A percentile compares a stretch with the other conserved stretches of the same genome.
phyloP scores from a whole-genome alignment of 2,888 invertebrate species.

The Ramazzottius varieornatus region DNA sequence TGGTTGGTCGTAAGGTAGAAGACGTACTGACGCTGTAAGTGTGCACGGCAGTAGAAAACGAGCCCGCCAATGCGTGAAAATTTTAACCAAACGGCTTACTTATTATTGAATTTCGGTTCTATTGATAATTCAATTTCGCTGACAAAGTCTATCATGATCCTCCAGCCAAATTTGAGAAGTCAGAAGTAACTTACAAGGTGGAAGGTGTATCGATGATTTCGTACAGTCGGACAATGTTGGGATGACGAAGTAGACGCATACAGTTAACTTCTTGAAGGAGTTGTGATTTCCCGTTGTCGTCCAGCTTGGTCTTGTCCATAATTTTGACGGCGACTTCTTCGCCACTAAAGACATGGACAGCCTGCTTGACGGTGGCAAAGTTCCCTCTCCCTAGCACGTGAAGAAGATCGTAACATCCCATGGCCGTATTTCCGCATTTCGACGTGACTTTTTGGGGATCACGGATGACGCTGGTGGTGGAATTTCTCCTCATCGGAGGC shows the following conservation, averaged over 20 bases:
- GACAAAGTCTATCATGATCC: too few relatives aligned
- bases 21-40: too few relatives aligned
- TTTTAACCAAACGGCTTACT: too few relatives aligned
- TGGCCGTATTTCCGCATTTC: neutral
- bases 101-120: too few relatives aligned
- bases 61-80: too few relatives aligned
- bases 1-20: too few relatives aligned
- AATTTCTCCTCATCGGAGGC: too few relatives aligned
- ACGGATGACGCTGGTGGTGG: too few relatives aligned
- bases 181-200: constrained; percentile 40
- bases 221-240: constrained; percentile 87
- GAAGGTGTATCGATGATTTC: constrained; percentile 98
- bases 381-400: constrained; percentile 92
- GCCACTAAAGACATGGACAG: constrained; percentile 91
- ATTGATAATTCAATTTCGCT: too few relatives aligned
- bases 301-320: constrained; percentile 90
- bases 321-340: constrained; percentile 81
- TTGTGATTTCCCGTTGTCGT: constrained; percentile 79
- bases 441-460: too few relatives aligned
- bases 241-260: constrained; percentile 97
- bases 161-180: too few relatives aligned
- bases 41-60: too few relatives aligned
- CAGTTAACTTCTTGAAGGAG: constrained; percentile 68
- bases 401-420: constrained; percentile 52
- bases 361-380: constrained; percentile 91